Conservation (phyloP, 2,113 vertebrate genomes). For the Trichomycterus rosablanca region DNA sequence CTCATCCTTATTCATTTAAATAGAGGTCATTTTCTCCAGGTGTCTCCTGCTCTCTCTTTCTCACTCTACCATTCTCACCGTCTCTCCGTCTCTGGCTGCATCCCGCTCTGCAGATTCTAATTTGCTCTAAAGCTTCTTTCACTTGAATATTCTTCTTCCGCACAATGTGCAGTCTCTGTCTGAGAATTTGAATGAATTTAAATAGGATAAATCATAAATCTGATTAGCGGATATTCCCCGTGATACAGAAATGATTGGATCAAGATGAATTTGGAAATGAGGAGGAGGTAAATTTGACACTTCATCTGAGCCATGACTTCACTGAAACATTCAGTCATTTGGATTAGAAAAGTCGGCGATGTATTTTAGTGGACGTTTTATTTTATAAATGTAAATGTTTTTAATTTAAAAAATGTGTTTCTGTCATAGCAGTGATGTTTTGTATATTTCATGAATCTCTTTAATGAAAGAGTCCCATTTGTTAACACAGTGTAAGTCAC, state of each 20-base stretch:
- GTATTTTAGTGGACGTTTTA: constrained; percentile 53
- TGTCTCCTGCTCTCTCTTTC: constrained; percentile 41
- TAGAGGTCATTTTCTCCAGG: constrained; percentile 58
- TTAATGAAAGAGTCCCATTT: too few relatives aligned
- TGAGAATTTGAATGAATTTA: constrained; percentile 67
- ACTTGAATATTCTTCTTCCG: constrained; percentile 34
- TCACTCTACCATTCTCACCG: too few relatives aligned
- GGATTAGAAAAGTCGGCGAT: constrained; percentile 50
- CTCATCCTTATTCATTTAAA: constrained; percentile 67
- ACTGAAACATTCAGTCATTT: constrained; percentile 36
- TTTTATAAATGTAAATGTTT: constrained; percentile 46
- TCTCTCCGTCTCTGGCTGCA: too few relatives aligned
- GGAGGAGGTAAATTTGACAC: constrained; percentile 61
- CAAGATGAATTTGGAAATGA: constrained; percentile 47
- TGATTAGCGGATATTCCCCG: constrained; percentile 69
- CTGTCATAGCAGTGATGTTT: too few relatives aligned
- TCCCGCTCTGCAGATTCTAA: constrained; percentile 45
- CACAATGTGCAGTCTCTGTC: constrained; percentile 39
- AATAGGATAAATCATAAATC: constrained; percentile 72
- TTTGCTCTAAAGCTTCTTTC: constrained; percentile 40
- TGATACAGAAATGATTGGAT: constrained; percentile 57
- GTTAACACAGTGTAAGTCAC: too few relatives aligned
- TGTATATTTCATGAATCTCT: too few relatives aligned
- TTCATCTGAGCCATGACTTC: constrained; percentile 19
- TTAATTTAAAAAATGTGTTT: constrained; percentile 42